Conservation (phyloP, 2,888 invertebrate species). For the Melipona bicolor region DNA sequence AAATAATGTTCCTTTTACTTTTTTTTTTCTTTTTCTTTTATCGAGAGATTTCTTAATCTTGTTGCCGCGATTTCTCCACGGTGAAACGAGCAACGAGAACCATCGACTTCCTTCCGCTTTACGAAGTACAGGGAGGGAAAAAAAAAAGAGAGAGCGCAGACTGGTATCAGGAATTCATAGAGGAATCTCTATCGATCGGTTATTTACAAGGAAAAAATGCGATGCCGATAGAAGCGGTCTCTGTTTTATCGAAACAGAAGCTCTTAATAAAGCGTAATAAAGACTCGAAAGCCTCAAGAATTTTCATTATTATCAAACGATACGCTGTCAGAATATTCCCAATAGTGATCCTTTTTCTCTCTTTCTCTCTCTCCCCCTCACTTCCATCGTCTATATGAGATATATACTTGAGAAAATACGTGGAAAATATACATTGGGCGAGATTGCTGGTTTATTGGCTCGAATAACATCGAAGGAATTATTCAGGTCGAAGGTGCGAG, state of each 20-base stretch:
- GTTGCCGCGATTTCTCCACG: conserved; percentile 13
- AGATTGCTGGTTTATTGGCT: background rate
- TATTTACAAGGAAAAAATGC: conserved; percentile 43
- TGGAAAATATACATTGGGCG: background rate
- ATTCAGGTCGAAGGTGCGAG: background rate
- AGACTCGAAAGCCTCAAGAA: conserved; percentile 36
- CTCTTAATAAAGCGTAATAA: conserved; percentile 45
- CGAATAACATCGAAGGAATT: background rate
- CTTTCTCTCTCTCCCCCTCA: background rate
- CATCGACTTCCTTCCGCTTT: conserved; percentile 21
- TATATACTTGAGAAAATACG: background rate
- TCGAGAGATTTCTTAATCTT: conserved; percentile 20
- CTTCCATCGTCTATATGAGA: background rate
- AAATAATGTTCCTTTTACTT: background rate
- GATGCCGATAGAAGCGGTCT: conserved; percentile 13
- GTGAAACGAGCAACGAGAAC: conserved; percentile 7
- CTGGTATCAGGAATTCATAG: conserved; percentile 33
- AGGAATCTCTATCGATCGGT: conserved; percentile 51
- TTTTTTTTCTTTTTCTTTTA: background rate
- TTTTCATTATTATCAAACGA: conserved; percentile 38
- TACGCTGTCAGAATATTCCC: background rate
- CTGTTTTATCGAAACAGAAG: conserved; percentile 48
- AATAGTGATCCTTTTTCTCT: background rate
- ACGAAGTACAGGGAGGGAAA: background rate
- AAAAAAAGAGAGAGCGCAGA: background rate